phyloP scores from a whole-genome alignment of 2,113 vertebrate genomes.

The Bos javanicus region DNA sequence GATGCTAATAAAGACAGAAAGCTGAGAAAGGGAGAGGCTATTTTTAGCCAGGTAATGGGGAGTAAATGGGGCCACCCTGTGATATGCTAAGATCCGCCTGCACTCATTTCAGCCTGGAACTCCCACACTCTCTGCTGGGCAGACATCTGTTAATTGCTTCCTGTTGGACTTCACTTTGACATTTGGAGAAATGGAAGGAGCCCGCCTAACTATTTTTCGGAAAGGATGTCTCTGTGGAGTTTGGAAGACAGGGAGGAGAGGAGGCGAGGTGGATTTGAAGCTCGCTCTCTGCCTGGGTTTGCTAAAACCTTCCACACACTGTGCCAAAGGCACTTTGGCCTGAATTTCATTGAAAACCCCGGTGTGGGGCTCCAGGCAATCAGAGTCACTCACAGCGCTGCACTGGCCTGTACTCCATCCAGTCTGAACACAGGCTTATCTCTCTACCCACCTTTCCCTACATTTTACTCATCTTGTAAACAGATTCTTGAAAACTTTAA shows the following conservation, averaged over 20 bases:
- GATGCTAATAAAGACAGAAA: slow-evolving; percentile 66
- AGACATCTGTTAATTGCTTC: slow-evolving; percentile 72
- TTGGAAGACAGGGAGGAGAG: slow-evolving; percentile 26
- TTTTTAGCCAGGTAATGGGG: slow-evolving; percentile 66
- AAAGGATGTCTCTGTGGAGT: slow-evolving; percentile 47
- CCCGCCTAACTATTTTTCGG: not conserved
- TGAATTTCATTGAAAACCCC: slow-evolving; percentile 27
- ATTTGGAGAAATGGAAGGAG: slow-evolving; percentile 63
- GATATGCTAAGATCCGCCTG: slow-evolving; percentile 43
- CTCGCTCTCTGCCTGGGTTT: not conserved
- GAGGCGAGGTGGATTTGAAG: not conserved
- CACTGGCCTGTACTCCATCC: not conserved
- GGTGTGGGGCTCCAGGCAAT: not conserved
- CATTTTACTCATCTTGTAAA: not conserved
- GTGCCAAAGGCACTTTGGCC: slow-evolving; percentile 14
- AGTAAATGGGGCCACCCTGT: slow-evolving; percentile 57
- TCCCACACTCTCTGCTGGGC: slow-evolving; percentile 60
- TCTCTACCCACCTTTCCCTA: not conserved
- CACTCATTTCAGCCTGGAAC: slow-evolving; percentile 22
- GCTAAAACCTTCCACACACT: not conserved
- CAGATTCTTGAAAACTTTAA: not conserved
- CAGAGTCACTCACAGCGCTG: not conserved
- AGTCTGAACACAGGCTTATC: not conserved
- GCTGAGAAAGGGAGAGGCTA: slow-evolving; percentile 38
- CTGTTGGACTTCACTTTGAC: slow-evolving; percentile 66